phyloP scores from a whole-genome alignment of 2,888 invertebrate species.

The Ophioninae sp. region DNA sequence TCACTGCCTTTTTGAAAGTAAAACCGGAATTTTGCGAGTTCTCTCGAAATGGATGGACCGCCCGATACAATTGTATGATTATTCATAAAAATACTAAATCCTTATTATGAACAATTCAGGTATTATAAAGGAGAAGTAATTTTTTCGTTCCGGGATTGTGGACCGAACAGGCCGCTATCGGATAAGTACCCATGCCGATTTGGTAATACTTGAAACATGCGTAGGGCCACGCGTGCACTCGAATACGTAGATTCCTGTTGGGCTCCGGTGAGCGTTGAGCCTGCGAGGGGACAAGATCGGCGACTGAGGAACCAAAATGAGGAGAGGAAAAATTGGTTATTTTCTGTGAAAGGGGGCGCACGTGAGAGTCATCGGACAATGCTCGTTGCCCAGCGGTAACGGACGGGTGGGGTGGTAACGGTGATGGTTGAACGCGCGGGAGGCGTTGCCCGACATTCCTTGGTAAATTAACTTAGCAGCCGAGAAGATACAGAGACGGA shows the following conservation, averaged over 20 bases:
- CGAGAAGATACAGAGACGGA: conserved; percentile 79
- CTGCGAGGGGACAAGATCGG: not conserved
- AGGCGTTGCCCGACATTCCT: conserved; percentile 80
- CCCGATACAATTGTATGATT: too few species aligned
- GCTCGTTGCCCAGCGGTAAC: conserved; percentile 66
- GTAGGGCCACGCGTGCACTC: not conserved
- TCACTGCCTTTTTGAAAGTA: too few species aligned
- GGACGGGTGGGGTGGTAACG: conserved; percentile 5
- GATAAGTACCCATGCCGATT: not conserved
- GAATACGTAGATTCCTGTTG: conserved; percentile 13
- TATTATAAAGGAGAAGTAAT: too few species aligned
- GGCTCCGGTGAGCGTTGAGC: not conserved
- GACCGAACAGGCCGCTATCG: not conserved
- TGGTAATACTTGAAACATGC: not conserved
- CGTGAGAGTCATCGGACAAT: conserved; percentile 67
- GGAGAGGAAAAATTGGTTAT: conserved; percentile 28
- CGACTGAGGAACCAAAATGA: conserved; percentile 24
- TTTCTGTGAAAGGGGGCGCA: conserved; percentile 35
- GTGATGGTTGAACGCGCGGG: conserved; percentile 63
- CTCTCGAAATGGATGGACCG: too few species aligned
- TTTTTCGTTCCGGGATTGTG: too few species aligned
- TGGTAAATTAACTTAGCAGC: conserved; percentile 81
- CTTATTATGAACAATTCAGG: too few species aligned
- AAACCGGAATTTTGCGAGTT: too few species aligned
- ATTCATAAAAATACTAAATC: too few species aligned